Evolutionary conservation across 2,797 vertebrate species (phyloP).

Genomic region (Gephyroberyx darwinii): DNA sequence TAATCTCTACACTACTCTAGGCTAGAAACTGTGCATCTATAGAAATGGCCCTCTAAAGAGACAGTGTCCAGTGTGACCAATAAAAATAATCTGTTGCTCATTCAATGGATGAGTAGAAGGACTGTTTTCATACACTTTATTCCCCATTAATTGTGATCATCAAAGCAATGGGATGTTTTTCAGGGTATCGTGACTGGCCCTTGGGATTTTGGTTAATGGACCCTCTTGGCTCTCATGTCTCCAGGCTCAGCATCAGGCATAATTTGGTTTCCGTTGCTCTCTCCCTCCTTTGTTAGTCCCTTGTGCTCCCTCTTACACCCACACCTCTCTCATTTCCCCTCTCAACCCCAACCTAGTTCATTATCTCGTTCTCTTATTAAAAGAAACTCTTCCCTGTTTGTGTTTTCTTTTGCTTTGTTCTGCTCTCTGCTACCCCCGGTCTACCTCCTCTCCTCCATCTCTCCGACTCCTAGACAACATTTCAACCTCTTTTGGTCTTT

Average conservation of each 20-base stretch:
- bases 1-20: too few species aligned
- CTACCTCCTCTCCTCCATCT: too few species aligned
- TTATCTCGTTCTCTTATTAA: background rate
- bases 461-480: too few species aligned
- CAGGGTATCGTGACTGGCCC: slow-evolving; percentile 10
- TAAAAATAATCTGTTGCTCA: slow-evolving; percentile 18
- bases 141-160: too few species aligned
- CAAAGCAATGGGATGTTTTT: background rate
- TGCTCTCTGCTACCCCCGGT: background rate
- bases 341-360: background rate
- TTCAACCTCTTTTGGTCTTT: too few species aligned
- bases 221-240: background rate
- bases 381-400: too few species aligned
- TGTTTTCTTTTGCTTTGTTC: too few species aligned
- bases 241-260: slow-evolving; percentile 14
- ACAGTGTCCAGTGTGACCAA: background rate
- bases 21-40: too few species aligned
- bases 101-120: background rate
- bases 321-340: slow-evolving; percentile 18
- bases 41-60: too few species aligned
- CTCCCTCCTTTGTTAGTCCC: slow-evolving; percentile 15
- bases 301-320: background rate
- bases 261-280: slow-evolving; percentile 12
- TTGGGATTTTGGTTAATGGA: slow-evolving; percentile 16
- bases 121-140: too few species aligned